phyloP scores from a whole-genome alignment of 2,113 vertebrate species.

The Syngnathus floridae region DNA sequence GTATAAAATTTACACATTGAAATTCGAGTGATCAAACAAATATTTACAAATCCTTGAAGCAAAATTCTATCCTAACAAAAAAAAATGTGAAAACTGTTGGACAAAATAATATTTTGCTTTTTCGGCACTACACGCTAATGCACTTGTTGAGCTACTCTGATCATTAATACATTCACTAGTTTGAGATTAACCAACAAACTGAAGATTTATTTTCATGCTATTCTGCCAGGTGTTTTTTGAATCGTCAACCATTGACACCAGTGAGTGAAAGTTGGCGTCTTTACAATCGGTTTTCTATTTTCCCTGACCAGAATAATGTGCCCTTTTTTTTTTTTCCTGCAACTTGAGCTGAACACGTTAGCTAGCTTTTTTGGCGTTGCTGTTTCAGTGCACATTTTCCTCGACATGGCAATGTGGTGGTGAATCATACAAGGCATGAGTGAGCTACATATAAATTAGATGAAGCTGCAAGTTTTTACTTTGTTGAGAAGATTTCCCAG shows the following conservation, averaged over 20 bases:
- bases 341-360: conserved; percentile 13
- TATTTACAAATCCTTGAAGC: conserved; percentile 63
- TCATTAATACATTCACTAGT: conserved; percentile 45
- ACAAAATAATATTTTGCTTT: conserved; percentile 39
- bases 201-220: conserved; percentile 15
- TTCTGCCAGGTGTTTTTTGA: conserved; percentile 8
- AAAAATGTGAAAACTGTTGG: conserved; percentile 33
- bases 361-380: conserved; percentile 8
- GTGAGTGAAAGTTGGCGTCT: conserved; percentile 21
- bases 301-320: conserved; percentile 37
- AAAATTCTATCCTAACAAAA: conserved; percentile 38
- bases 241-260: conserved; percentile 47
- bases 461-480: conserved; percentile 27
- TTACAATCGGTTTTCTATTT: conserved; percentile 18
- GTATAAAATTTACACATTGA: conserved; percentile 57
- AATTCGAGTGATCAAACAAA: conserved; percentile 50
- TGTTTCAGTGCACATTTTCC: conserved; percentile 2
- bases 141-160: conserved; percentile 51
- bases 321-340: conserved; percentile 44
- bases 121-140: conserved; percentile 37
- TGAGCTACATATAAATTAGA: conserved; percentile 46
- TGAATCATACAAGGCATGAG: conserved; percentile 24
- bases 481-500: conserved; percentile 29
- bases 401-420: conserved; percentile 22
- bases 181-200: conserved; percentile 16